Conservation (phyloP, 92 coral and sea anemone species). For the Zoanthus solanderi region DNA sequence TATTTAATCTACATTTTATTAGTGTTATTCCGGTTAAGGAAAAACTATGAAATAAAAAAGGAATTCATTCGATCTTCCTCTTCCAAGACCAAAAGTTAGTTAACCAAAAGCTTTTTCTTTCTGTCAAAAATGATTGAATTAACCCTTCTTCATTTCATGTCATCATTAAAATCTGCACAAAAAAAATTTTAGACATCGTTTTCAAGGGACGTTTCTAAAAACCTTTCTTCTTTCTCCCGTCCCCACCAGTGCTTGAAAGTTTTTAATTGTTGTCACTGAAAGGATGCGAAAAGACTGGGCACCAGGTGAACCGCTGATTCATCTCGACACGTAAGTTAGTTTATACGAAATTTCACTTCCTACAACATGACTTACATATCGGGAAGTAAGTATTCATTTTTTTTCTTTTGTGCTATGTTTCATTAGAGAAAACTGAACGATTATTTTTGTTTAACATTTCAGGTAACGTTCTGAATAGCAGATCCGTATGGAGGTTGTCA, state of each 20-base stretch:
- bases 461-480: constrained; percentile 91
- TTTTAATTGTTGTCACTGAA: neutral
- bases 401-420: neutral
- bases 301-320: constrained; percentile 46
- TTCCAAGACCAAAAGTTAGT: too few relatives aligned
- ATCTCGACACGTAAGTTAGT: constrained; percentile 5
- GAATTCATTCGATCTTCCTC: too few relatives aligned
- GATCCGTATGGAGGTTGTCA: constrained; percentile 93
- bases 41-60: too few relatives aligned
- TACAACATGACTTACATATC: constrained; percentile 76
- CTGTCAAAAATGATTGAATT: too few relatives aligned
- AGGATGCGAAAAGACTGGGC: constrained; percentile 11
- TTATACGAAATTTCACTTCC: neutral
- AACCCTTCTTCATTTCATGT: too few relatives aligned
- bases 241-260: neutral
- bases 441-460: constrained; percentile 23
- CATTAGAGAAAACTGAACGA: neutral
- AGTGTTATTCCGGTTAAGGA: too few relatives aligned
- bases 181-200: too few relatives aligned
- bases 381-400: constrained; percentile 74
- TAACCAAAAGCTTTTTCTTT: too few relatives aligned
- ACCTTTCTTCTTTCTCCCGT: neutral
- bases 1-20: too few relatives aligned
- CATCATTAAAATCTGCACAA: too few relatives aligned
- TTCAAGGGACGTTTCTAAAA: too few relatives aligned